Base-by-base conservation (phyloP, 1,140 invertebrate species). In the Campodea augens region DNA sequence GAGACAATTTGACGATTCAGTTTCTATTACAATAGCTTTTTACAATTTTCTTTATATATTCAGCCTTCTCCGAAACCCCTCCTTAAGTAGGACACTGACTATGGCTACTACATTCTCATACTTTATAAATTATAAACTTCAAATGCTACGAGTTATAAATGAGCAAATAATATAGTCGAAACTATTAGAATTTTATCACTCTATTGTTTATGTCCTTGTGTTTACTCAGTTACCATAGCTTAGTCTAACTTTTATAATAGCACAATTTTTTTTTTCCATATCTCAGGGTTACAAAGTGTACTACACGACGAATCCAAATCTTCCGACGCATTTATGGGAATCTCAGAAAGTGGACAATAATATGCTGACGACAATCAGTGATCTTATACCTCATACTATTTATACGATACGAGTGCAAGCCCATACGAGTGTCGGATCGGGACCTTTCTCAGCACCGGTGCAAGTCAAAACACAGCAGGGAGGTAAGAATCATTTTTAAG, bases 391-490 rank as follows among this genome's bases (percentile, higher is more conserved):
- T 10, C 79, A 85, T 55, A 81, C 77, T 7, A 87, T 91, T 46
- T 93, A 93, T 61, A 91, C 88, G 10, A 89, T 93, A 48, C 66
- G 81, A 44, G 86, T 93, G 0, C 86, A 91, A 60, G 88, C 87
- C 1, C 79, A 85, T 55, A 92, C 88, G 3, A 87, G 80, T 23
- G 84, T 91, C 43, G 88, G 87, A 3, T 81, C 83, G 19, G 87
- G 89, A 45, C 88, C 88, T 1, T 71, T 93, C 46, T 95, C 89
- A 48, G 69, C 78, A 0, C 85, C 88, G 12, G 83, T 95, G 13
- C 86, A 91, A 66, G 88, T 96, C 50, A 93, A 93, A 69, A 95
- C 89, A 5, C 87, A 91, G 57, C 88, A 90, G 77, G 91, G 86
- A 79, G 72, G 72, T 73, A 65, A 57, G 55, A 51, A 25, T 24